Evolutionary conservation across 1,140 invertebrate species (phyloP).

Genomic region (Cydia strobilella): DNA sequence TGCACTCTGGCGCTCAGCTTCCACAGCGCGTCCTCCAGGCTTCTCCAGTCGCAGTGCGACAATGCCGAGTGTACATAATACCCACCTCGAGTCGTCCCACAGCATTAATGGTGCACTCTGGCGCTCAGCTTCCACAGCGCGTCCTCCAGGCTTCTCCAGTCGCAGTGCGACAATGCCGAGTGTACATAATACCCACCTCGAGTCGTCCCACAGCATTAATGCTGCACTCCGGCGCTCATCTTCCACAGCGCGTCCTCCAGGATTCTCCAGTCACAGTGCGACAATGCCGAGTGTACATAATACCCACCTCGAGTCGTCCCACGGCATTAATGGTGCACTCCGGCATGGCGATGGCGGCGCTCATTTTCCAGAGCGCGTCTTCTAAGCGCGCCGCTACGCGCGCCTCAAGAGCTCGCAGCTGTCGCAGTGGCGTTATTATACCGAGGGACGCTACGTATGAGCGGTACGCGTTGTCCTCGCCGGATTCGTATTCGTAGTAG

Average conservation of each 20-base stretch:
- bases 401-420: slow-evolving; percentile 64
- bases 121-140: slow-evolving; percentile 53
- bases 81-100: too few species aligned
- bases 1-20: slow-evolving; percentile 38
- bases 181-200: slow-evolving; percentile 54
- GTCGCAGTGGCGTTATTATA: slow-evolving; percentile 64
- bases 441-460: slow-evolving; percentile 61
- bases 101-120: too few species aligned
- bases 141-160: slow-evolving; percentile 62
- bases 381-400: slow-evolving; percentile 63
- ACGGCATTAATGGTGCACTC: slow-evolving; percentile 67
- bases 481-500: slow-evolving; percentile 67
- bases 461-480: slow-evolving; percentile 69
- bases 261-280: slow-evolving; percentile 61
- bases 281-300: slow-evolving; percentile 52
- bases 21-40: slow-evolving; percentile 63
- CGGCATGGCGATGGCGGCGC: slow-evolving; percentile 70
- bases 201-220: slow-evolving; percentile 65
- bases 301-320: slow-evolving; percentile 67
- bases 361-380: slow-evolving; percentile 68
- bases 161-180: slow-evolving; percentile 67
- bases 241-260: slow-evolving; percentile 70
- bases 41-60: too few species aligned
- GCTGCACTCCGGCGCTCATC: slow-evolving; percentile 66
- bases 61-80: too few species aligned